Evolutionary conservation across 2,888 invertebrate species (phyloP).

Genomic region (Caenorhabditis doughertyi): DNA sequence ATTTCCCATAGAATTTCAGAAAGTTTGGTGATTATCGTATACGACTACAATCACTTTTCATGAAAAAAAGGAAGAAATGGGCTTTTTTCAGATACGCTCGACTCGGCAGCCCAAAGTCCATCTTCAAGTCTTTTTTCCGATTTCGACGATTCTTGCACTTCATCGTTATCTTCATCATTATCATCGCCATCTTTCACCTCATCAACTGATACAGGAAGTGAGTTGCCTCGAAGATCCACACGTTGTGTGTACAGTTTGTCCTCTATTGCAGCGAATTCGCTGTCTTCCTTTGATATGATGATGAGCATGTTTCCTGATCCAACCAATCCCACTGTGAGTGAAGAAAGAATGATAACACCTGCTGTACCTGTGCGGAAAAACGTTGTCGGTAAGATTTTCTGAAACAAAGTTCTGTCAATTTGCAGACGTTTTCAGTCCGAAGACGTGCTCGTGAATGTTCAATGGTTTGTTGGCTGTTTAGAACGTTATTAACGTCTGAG

Average conservation of each 20-base stretch:
- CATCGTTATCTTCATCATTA: slow-evolving; percentile 57
- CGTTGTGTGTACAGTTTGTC: slow-evolving; percentile 57
- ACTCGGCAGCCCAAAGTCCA: slow-evolving; percentile 63
- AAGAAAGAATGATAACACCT: slow-evolving; percentile 30
- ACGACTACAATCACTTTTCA: neutral
- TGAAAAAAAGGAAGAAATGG: neutral
- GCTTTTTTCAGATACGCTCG: slow-evolving; percentile 50
- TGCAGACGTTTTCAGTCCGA: slow-evolving; percentile 65
- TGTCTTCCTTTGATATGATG: slow-evolving; percentile 65
- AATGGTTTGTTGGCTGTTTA: slow-evolving; percentile 74
- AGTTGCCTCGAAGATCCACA: slow-evolving; percentile 50
- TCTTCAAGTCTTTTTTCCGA: slow-evolving; percentile 61
- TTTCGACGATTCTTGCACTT: slow-evolving; percentile 60
- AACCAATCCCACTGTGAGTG: slow-evolving; percentile 39
- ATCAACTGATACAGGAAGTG: slow-evolving; percentile 60
- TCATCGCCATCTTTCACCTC: slow-evolving; percentile 52
- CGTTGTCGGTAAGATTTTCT: slow-evolving; percentile 57
- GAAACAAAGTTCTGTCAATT: slow-evolving; percentile 15
- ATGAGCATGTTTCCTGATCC: slow-evolving; percentile 65
- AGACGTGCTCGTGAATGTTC: slow-evolving; percentile 71
- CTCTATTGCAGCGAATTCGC: slow-evolving; percentile 57
- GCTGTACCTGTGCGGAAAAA: slow-evolving; percentile 48
- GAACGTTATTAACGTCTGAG: slow-evolving; percentile 72
- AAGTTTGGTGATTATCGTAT: no score
- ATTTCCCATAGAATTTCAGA: neutral